Base-by-base conservation (phyloP, 2,797 vertebrate species). In the Triplophysa bombifrons region DNA sequence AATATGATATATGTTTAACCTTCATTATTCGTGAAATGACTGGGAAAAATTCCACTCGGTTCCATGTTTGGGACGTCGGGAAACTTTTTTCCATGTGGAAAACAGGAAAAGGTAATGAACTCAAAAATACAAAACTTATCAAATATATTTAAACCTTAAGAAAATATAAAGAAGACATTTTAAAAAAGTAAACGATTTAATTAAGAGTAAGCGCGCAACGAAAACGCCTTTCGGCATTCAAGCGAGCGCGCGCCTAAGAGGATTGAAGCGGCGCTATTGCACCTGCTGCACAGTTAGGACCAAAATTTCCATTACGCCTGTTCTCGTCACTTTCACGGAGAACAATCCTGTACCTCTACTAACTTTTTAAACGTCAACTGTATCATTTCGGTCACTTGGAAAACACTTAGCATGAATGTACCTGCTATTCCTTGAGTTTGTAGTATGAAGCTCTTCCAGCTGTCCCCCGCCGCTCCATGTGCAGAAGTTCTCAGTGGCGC, bases 401-500 rank as follows among this genome's bases (percentile, higher is more conserved):
- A 88, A 83, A 46, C 61, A 63, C 81, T 69, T 87, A 86, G 87
- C 75, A 79, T 86, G 85, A 90, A 89, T 87, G 89, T 97, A 96
- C 95, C 96, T 96, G 95, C 94, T 94, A 91, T 91, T 91, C 93
- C 91, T 92, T 94, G 92, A 90, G 92, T 94, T 90, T 95, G 94
- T 91, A 94, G 92, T 86, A 94, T 93, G 92, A 94, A 93, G 92
- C 91, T 93, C 88, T 93, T 93, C 94, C 92, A 94, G 90, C 91
- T 92, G 89, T 92, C 92, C 88, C 90, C 93, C 84, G 94, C 93
- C 84, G 93, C 93, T 96, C 95, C 93, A 94, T 94, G 95, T 94
- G 94, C 91, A 86, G 88, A 88, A 87, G 90, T 93, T 92, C 92
- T 90, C 89, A 93, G 89, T 88, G 91, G 92, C 86, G 93, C 92